phyloP scores from a whole-genome alignment of 2,888 invertebrate genomes.

The Dendrolimus pini region DNA sequence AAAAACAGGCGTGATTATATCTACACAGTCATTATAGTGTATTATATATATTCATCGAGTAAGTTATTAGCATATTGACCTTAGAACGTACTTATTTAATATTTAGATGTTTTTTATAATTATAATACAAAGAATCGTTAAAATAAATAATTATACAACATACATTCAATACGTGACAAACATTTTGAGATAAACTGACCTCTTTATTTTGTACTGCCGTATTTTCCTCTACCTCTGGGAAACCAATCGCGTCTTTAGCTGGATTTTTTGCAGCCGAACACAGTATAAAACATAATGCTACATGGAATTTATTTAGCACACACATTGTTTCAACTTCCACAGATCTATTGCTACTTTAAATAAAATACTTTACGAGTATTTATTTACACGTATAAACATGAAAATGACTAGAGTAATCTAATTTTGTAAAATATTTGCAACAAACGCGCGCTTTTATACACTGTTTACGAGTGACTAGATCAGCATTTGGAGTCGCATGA shows the following conservation, averaged over 20 bases:
- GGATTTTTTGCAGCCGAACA: slow-evolving; percentile 24
- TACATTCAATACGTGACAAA: not conserved
- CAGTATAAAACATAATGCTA: slow-evolving; percentile 21
- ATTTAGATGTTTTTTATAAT: no score
- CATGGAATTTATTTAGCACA: slow-evolving; percentile 18
- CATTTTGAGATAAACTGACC: slow-evolving; percentile 27
- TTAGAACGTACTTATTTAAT: no score
- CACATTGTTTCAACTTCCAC: slow-evolving; percentile 20
- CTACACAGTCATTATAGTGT: no score
- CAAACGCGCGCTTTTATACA: slow-evolving; percentile 18
- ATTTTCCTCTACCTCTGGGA: slow-evolving; percentile 61
- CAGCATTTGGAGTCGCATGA: slow-evolving; percentile 8
- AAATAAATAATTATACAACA: no score
- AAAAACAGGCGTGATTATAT: no score
- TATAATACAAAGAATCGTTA: no score
- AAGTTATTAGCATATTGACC: no score
- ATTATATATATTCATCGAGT: no score
- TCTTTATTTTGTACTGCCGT: slow-evolving; percentile 46
- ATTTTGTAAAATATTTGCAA: not conserved
- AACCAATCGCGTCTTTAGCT: slow-evolving; percentile 45
- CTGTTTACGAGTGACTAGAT: slow-evolving; percentile 30
- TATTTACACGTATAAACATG: not conserved
- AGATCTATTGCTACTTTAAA: slow-evolving; percentile 1
- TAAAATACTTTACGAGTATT: not conserved
- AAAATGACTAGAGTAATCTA: slow-evolving; percentile 2